Percentiles rank a stretch among this genome's conserved stretches.
phyloP scores from a whole-genome alignment of 2,113 vertebrate species.

The Nestor notabilis region DNA sequence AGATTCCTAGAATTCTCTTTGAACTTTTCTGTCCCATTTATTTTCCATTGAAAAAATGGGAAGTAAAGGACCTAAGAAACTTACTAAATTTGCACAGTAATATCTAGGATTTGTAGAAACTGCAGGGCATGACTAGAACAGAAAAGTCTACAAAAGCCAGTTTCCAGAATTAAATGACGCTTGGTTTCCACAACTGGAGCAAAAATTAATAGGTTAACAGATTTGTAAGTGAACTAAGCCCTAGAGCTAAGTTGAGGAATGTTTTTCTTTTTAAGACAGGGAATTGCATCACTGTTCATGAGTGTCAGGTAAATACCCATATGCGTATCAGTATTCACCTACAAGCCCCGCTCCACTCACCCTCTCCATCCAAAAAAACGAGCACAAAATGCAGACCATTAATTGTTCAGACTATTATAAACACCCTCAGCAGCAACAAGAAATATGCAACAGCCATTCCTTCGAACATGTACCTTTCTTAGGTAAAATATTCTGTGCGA shows the following conservation, averaged over 20 bases:
- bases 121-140: background rate
- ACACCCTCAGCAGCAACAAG: background rate
- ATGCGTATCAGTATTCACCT: background rate
- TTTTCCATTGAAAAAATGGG: background rate
- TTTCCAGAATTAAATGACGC: background rate
- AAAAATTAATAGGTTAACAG: background rate
- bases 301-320: background rate
- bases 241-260: background rate
- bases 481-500: background rate
- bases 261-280: background rate
- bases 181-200: background rate
- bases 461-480: background rate
- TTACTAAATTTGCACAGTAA: background rate
- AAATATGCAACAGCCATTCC: background rate
- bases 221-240: background rate
- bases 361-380: background rate
- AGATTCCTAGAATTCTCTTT: background rate
- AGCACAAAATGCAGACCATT: background rate
- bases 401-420: background rate
- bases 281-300: background rate
- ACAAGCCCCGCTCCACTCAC: background rate
- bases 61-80: background rate
- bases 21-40: background rate
- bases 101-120: background rate
- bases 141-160: background rate